These are phyloP conservation scores for Eulemur rufifrons DNA, from an alignment of 2,113 vertebrate species.

Conservation along the genomic window DNA sequence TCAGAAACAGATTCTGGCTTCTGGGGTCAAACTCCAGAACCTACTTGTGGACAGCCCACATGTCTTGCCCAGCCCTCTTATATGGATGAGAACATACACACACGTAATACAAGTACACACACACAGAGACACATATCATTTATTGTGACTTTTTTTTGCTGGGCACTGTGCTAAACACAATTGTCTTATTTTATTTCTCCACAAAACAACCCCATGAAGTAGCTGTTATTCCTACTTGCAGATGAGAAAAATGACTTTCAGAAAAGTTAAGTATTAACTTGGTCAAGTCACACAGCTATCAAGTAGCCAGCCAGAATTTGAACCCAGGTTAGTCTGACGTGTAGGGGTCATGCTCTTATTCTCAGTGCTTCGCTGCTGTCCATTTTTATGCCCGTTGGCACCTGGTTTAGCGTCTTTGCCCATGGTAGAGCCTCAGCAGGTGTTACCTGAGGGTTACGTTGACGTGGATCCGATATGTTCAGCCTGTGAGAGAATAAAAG, in stretches of 20 bases:
- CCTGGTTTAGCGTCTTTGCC: not conserved
- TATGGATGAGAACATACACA: not conserved
- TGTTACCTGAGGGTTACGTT: not conserved
- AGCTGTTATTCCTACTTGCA: not conserved
- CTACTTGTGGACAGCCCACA: not conserved
- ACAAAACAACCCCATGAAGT: not conserved
- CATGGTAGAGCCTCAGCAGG: not conserved
- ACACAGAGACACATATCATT: not conserved
- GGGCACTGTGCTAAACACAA: not conserved
- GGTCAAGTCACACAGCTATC: not conserved
- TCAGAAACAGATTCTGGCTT: not conserved
- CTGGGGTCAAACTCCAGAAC: not conserved
- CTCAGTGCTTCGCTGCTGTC: not conserved
- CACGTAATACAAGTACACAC: not conserved
- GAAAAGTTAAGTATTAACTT: not conserved
- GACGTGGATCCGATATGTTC: not conserved
- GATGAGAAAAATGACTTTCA: not conserved
- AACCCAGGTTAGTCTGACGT: not conserved
- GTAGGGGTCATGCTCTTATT: not conserved
- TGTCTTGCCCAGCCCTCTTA: not conserved
- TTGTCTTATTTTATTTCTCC: not conserved
- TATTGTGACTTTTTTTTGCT: not conserved
- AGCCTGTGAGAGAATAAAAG: not conserved
- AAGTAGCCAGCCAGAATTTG: not conserved
- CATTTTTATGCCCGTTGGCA: not conserved